Conservation (phyloP, 2,888 invertebrate species). For the Phytoseiulus persimilis region DNA sequence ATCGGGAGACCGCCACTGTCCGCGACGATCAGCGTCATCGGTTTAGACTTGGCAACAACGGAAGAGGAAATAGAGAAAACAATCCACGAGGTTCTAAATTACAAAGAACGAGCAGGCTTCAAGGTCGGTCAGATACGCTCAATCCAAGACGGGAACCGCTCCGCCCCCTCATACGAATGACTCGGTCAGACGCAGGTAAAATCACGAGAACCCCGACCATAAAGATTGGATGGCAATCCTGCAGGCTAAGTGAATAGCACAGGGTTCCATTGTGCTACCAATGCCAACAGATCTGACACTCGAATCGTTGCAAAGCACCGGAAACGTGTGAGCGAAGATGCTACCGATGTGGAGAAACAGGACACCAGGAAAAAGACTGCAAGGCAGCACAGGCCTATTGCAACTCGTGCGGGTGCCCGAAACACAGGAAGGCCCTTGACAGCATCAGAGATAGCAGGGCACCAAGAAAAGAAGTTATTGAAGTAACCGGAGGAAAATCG, state of each 20-base stretch:
- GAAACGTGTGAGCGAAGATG: neutral
- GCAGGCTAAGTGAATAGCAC: neutral
- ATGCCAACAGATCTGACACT: neutral
- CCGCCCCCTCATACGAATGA: neutral
- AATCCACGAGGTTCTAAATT: neutral
- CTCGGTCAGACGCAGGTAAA: neutral
- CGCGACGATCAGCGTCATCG: neutral
- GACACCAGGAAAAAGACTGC: neutral
- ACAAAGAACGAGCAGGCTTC: neutral
- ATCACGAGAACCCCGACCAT: neutral
- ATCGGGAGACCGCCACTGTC: neutral
- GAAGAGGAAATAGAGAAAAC: neutral
- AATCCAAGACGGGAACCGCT: neutral
- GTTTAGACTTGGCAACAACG: neutral
- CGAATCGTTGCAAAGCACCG: neutral
- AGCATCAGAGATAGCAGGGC: no score
- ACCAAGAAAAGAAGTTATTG: no score
- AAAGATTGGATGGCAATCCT: neutral
- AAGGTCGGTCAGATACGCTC: neutral
- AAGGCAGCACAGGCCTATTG: neutral
- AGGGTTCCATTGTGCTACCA: neutral
- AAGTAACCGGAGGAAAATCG: no score
- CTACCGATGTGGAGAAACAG: neutral
- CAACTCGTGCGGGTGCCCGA: neutral
- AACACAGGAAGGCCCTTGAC: no score